Percentiles rank a stretch among this genome's conserved stretches.
Evolutionary conservation across 2,797 vertebrate genomes (phyloP).

Genomic region (Steatocranus sp.): DNA sequence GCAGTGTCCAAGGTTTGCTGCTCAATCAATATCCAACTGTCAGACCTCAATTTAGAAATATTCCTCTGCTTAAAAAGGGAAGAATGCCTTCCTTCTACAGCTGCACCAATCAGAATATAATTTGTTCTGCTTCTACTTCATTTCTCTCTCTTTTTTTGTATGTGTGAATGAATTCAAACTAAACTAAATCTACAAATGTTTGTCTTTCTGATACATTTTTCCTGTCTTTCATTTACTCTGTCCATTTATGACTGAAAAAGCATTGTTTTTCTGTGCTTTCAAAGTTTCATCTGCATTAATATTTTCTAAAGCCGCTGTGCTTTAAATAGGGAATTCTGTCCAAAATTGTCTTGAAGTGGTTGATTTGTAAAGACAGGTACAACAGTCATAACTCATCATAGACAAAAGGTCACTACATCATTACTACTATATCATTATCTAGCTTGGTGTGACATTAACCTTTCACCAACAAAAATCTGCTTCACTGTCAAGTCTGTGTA

Average conservation of each 20-base stretch:
- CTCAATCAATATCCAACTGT: conserved; percentile 55
- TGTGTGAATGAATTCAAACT: background rate
- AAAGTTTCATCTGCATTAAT: background rate
- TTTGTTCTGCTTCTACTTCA: background rate
- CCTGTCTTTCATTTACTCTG: background rate
- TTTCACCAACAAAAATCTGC: background rate
- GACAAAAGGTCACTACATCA: background rate
- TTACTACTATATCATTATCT: background rate
- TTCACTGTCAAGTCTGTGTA: background rate
- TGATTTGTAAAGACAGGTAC: background rate
- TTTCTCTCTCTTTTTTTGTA: background rate
- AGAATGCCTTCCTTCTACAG: background rate
- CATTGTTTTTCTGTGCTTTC: background rate
- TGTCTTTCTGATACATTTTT: background rate
- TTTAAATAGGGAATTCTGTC: background rate
- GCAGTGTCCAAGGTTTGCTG: conserved; percentile 36
- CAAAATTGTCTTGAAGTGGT: background rate
- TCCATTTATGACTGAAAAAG: background rate
- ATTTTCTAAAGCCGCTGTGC: background rate
- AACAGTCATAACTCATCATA: background rate
- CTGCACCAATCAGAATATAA: conserved; percentile 6
- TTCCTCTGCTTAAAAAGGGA: background rate
- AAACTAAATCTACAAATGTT: background rate
- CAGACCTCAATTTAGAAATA: conserved; percentile 33
- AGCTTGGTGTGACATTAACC: background rate